Conservation (phyloP, 2,113 vertebrate species). For the Spea bombifrons region DNA sequence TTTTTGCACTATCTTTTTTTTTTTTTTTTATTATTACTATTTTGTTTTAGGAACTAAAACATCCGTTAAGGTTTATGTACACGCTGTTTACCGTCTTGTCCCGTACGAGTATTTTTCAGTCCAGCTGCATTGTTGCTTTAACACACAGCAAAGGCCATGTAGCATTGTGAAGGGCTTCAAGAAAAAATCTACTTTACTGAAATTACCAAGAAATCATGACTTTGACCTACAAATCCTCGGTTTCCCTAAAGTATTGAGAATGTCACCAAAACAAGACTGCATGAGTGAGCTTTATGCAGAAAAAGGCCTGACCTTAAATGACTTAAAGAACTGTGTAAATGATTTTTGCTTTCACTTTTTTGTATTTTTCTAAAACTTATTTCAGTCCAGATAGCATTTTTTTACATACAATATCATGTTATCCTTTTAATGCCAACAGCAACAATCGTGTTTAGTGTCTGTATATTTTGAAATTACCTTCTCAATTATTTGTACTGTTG, state of each 20-base stretch:
- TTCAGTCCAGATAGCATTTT: too few relatives aligned
- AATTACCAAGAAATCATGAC: slow-evolving; percentile 11
- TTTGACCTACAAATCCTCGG: neutral
- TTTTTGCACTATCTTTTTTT: slow-evolving; percentile 76
- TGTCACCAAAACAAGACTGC: too few relatives aligned
- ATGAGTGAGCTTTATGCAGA: neutral
- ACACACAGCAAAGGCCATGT: slow-evolving; percentile 32
- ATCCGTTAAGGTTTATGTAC: slow-evolving; percentile 39
- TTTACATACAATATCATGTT: too few relatives aligned
- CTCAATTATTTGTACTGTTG: too few relatives aligned
- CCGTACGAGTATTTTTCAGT: slow-evolving; percentile 27
- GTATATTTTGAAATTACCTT: too few relatives aligned
- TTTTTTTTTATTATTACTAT: slow-evolving; percentile 49
- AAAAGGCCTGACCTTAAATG: too few relatives aligned
- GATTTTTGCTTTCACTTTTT: too few relatives aligned
- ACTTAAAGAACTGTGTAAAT: too few relatives aligned
- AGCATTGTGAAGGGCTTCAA: slow-evolving; percentile 37
- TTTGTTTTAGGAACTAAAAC: slow-evolving; percentile 22
- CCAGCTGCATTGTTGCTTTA: slow-evolving; percentile 2
- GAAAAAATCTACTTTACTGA: slow-evolving; percentile 1
- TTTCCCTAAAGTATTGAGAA: too few relatives aligned
- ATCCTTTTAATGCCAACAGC: too few relatives aligned
- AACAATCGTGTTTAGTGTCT: too few relatives aligned
- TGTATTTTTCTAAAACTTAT: too few relatives aligned
- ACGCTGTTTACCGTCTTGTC: slow-evolving; percentile 35